Conservation (phyloP, 2,888 invertebrate genomes). For the Lobophora halterata region DNA sequence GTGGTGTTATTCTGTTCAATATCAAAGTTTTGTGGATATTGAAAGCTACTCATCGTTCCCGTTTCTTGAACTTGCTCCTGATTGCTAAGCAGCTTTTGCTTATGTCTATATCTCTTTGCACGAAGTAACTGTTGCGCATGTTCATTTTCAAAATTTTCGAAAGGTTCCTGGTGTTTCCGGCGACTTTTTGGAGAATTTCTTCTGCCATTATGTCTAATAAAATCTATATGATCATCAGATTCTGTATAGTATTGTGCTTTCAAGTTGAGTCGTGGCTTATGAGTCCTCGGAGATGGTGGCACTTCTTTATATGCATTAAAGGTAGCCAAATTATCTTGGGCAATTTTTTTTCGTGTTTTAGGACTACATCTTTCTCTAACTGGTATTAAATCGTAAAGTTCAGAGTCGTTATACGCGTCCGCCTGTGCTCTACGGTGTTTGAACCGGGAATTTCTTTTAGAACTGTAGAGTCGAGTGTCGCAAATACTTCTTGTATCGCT, state of each 20-base stretch:
- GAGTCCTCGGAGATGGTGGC: slow-evolving; percentile 64
- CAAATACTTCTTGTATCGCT: slow-evolving; percentile 59
- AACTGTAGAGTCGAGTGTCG: slow-evolving; percentile 58
- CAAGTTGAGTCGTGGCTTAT: slow-evolving; percentile 61
- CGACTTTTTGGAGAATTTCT: slow-evolving; percentile 25
- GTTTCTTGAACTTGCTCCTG: slow-evolving; percentile 34
- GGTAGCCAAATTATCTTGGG: slow-evolving; percentile 42
- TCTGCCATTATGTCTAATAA: slow-evolving; percentile 4
- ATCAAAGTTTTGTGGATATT: slow-evolving; percentile 30
- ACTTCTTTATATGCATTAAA: slow-evolving; percentile 57
- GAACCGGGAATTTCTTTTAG: slow-evolving; percentile 40
- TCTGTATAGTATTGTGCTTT: slow-evolving; percentile 54
- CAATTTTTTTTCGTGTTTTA: slow-evolving; percentile 57
- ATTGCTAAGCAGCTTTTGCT: slow-evolving; percentile 19
- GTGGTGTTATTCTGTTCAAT: slow-evolving; percentile 37
- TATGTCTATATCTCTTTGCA: slow-evolving; percentile 18
- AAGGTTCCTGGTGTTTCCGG: slow-evolving; percentile 26
- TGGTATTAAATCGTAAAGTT: slow-evolving; percentile 62
- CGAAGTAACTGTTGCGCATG: slow-evolving; percentile 25
- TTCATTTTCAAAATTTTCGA: slow-evolving; percentile 34
- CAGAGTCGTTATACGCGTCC: slow-evolving; percentile 55
- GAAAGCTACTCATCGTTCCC: slow-evolving; percentile 40
- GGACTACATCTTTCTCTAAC: slow-evolving; percentile 71
- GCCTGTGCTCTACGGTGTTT: slow-evolving; percentile 37
- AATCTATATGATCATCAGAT: slow-evolving; percentile 39